A percentile compares a stretch with the other conserved stretches of the same genome.
These are phyloP conservation scores for Rhegmatorhina hoffmannsi DNA, from an alignment of 2,113 vertebrate genomes.

Conservation along the genomic window DNA sequence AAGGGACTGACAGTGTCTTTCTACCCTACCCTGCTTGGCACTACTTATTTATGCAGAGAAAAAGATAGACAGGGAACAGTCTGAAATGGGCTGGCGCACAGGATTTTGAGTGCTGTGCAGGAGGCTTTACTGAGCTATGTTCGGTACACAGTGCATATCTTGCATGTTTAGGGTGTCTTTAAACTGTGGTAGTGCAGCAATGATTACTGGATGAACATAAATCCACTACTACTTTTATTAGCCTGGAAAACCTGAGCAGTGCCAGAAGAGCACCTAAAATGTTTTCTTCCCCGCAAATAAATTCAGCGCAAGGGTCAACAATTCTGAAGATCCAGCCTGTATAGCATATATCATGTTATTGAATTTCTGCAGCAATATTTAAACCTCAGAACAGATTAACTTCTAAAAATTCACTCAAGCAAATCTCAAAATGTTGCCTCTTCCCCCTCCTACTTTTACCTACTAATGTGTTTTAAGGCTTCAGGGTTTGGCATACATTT, in stretches of 20 bases:
- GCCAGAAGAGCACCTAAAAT: neutral
- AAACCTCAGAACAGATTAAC: neutral
- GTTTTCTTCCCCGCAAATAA: neutral
- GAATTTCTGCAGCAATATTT: neutral
- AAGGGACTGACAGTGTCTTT: neutral
- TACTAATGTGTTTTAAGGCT: neutral
- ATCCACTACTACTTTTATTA: neutral
- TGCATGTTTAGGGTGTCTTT: neutral
- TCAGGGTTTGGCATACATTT: neutral
- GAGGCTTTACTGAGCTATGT: neutral
- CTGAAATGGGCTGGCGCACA: neutral
- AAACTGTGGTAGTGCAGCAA: neutral
- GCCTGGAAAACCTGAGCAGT: neutral
- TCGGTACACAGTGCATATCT: neutral
- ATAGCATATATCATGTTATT: neutral
- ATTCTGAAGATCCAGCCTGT: neutral
- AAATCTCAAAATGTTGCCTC: neutral
- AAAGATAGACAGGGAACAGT: neutral
- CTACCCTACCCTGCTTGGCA: no score
- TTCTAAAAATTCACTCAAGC: neutral
- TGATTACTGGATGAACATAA: neutral
- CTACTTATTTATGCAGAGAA: neutral
- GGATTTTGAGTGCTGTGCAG: neutral
- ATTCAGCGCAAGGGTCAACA: neutral
- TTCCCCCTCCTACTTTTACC: neutral